Evolutionary conservation across 2,888 invertebrate species (phyloP), one percentile per base, ranked within the genome.

Genomic region (Drosophila ezoana): DNA sequence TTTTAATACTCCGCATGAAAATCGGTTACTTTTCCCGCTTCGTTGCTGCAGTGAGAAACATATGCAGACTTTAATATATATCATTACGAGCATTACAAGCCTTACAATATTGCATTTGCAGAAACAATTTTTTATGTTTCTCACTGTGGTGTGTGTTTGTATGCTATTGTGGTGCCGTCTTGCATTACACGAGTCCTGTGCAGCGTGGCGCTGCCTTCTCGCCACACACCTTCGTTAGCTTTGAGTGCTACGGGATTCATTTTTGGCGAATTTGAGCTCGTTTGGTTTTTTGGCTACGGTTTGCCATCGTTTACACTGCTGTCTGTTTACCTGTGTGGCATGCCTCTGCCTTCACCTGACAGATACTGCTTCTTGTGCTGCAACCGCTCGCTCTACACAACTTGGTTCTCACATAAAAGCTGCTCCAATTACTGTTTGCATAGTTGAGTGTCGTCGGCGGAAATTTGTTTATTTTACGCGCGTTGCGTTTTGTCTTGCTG

Each of bases 391-490:
- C 37, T 43, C 8, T 37, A 23, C 44, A 16, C 35, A 35, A 76
- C 53, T 65, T 56, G 74, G 51, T 40, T 52, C 52, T 52, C 63
- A 62, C 72, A 78, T 71, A 71, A 79, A 79, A 81, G 82, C 87
- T 79, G 79, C 81, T 78, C 79, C 89, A 87, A 89, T 87, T 87
- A 89, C 87, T 84, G 87, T 87, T 87, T 84, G 84, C 84, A 89
- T 84, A 89, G 89, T 79, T 81, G 85, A 84, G 84, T 87, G 84
- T 84, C 84, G 83, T 89, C 87, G 73, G 73, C 84, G 84, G 84
- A 84, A 84, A 89, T 84, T 84, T 84, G 84, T 84, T 84, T 84
- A 84, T 84, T 87, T 87, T 89, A 89, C 89, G 84, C 84, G 87
- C 71, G 67, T 59, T 87, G 87, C 87, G 87, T 88, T 87, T 88